Percentiles rank a stretch among this genome's conserved stretches.
Conservation (phyloP, 2,888 invertebrate species). For the Xestia xanthographa region DNA sequence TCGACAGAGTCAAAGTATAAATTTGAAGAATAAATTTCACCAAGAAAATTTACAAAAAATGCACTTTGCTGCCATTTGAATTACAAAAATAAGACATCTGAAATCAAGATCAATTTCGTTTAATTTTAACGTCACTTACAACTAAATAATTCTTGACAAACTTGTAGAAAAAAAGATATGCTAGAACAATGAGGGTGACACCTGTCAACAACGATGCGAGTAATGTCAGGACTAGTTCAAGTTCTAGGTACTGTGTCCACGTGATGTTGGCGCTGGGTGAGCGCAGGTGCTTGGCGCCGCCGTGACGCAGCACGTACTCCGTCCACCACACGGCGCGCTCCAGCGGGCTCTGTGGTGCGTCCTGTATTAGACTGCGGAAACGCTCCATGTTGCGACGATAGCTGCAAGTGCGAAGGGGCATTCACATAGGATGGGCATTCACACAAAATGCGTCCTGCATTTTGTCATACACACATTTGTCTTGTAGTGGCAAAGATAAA, state of each 20-base stretch:
- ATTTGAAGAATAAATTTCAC: no score
- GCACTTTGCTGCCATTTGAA: neutral
- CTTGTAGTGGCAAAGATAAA: no score
- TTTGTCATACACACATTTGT: no score
- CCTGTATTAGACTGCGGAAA: constrained; percentile 37
- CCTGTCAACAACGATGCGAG: constrained; percentile 10
- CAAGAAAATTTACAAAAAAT: no score
- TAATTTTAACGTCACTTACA: constrained; percentile 14
- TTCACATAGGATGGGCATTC: neutral
- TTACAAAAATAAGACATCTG: neutral
- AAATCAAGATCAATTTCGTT: constrained; percentile 17
- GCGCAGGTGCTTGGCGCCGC: constrained; percentile 80
- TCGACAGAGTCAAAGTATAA: no score
- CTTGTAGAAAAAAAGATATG: constrained; percentile 8
- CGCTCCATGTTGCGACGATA: constrained; percentile 50
- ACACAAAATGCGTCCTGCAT: no score
- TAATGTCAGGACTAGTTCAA: constrained; percentile 63
- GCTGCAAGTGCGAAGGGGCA: constrained; percentile 24
- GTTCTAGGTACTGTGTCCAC: constrained; percentile 67
- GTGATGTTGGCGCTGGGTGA: constrained; percentile 75
- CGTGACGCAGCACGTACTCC: constrained; percentile 80
- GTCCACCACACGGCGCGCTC: constrained; percentile 82
- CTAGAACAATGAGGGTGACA: neutral
- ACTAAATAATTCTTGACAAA: constrained; percentile 5
- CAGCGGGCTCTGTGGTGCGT: constrained; percentile 62